phyloP scores from a whole-genome alignment of 2,797 vertebrate genomes.

The Malacoctenus gilli region DNA sequence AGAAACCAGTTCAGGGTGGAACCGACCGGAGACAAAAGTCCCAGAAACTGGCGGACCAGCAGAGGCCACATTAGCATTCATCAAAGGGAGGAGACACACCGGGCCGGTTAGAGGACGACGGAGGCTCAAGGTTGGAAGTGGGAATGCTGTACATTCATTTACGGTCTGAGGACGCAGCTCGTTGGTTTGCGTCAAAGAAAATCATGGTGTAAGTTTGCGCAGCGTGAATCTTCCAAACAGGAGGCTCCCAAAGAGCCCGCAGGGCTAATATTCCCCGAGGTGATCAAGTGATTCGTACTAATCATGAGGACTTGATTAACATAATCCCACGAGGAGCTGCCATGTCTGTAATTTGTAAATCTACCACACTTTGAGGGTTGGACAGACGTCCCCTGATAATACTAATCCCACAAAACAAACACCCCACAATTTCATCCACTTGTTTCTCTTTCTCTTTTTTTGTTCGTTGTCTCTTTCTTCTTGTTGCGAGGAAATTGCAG shows the following conservation, averaged over 20 bases:
- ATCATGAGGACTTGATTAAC: conserved; percentile 38
- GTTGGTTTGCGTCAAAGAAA: no score
- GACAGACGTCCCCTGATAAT: conserved; percentile 30
- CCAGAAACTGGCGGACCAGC: conserved; percentile 52
- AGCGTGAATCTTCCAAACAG: background rate
- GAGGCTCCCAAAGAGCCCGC: conserved; percentile 2
- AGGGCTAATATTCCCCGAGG: conserved; percentile 24
- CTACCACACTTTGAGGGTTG: conserved; percentile 2
- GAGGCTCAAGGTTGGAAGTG: background rate
- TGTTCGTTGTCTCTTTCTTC: background rate
- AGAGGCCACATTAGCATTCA: conserved; percentile 45
- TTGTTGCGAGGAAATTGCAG: background rate
- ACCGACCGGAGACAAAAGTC: conserved; percentile 56
- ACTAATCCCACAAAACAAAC: conserved; percentile 44
- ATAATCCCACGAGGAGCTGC: conserved; percentile 30
- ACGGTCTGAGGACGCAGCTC: background rate
- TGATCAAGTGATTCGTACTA: conserved; percentile 44
- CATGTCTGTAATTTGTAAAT: conserved; percentile 25
- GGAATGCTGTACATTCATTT: background rate
- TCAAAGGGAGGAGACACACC: conserved; percentile 32
- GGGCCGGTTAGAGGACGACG: conserved; percentile 16
- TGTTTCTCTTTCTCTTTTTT: background rate
- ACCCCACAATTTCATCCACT: conserved; percentile 18
- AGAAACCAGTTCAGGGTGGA: conserved; percentile 79
- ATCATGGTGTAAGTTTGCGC: no score